Evolutionary conservation across 2,113 vertebrate species (phyloP).

Genomic region (Epinephelus cyanopodus): DNA sequence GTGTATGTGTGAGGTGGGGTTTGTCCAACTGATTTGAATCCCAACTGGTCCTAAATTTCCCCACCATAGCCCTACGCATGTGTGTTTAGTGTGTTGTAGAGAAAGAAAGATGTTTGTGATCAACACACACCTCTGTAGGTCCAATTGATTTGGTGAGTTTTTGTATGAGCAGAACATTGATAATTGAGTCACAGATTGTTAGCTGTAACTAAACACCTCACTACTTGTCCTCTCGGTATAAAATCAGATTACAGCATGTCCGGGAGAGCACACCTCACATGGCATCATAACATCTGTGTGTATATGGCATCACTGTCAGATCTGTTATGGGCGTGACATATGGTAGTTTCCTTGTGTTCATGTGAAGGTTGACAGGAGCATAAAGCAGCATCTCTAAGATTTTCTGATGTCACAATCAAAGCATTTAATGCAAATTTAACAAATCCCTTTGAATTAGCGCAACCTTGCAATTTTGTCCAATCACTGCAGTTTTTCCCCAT

Average conservation of each 20-base stretch:
- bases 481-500: too few relatives aligned
- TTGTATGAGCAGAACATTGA: neutral
- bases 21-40: constrained; percentile 58
- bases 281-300: constrained; percentile 1
- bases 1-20: constrained; percentile 23
- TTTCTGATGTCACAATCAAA: too few relatives aligned
- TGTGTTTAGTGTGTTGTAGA: neutral
- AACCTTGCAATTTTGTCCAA: too few relatives aligned
- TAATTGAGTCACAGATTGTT: constrained; percentile 21
- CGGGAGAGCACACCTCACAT: neutral
- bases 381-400: too few relatives aligned
- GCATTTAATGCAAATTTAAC: too few relatives aligned
- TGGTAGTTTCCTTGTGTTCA: too few relatives aligned
- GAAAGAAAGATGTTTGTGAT: neutral
- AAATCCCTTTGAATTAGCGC: too few relatives aligned
- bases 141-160: neutral
- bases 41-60: constrained; percentile 61
- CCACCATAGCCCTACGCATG: neutral
- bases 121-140: neutral
- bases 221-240: neutral
- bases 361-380: too few relatives aligned
- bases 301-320: neutral
- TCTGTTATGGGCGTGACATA: too few relatives aligned
- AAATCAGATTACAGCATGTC: constrained; percentile 9
- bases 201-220: constrained; percentile 5